A percentile compares a stretch with the other conserved stretches of the same genome.
Evolutionary conservation across 2,113 vertebrate species (phyloP).

Genomic region (Lynx canadensis): DNA sequence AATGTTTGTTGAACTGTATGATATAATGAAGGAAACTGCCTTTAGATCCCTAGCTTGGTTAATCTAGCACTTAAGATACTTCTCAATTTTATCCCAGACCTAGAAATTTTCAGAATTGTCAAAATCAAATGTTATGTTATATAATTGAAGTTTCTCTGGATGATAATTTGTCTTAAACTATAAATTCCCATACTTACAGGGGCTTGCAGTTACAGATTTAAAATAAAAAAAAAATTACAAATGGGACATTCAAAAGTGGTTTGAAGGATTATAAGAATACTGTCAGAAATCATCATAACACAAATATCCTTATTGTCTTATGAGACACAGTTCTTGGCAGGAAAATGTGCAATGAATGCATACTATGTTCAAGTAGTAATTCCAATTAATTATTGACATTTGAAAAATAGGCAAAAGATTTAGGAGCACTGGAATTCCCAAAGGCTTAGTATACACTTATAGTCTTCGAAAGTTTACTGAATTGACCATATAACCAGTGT

Average conservation of each 20-base stretch:
- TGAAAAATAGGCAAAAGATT: background rate
- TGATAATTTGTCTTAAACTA: background rate
- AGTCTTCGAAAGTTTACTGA: background rate
- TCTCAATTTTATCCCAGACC: background rate
- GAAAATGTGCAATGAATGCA: background rate
- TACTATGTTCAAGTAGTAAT: background rate
- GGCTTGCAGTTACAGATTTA: background rate
- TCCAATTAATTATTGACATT: background rate
- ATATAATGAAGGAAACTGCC: background rate
- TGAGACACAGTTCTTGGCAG: background rate
- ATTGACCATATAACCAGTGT: background rate
- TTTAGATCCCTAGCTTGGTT: background rate
- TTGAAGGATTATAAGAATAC: background rate
- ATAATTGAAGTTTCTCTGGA: background rate
- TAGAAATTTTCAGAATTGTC: background rate
- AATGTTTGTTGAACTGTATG: background rate
- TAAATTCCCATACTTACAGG: background rate
- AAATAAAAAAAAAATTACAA: background rate
- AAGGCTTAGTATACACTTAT: background rate
- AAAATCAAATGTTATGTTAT: background rate
- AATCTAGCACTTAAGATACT: background rate
- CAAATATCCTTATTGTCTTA: background rate
- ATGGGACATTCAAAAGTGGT: background rate
- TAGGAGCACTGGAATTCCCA: background rate
- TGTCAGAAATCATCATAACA: background rate